Evolutionary conservation across 2,113 vertebrate species (phyloP).

Genomic region (Channa argus): DNA sequence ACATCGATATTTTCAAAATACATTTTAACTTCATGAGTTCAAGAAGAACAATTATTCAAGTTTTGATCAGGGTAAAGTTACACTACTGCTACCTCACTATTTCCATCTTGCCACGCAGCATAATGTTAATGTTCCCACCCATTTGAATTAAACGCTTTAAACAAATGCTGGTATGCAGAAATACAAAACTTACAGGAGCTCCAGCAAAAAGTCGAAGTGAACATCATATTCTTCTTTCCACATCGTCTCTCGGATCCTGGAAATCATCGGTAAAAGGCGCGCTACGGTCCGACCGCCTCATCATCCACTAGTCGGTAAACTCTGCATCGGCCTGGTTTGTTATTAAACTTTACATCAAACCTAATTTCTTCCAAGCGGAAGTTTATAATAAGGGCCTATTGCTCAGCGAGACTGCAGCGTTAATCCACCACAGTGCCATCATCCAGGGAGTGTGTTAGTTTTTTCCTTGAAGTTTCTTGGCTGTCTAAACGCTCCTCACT

Average conservation of each 20-base stretch:
- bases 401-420: neutral
- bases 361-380: constrained; percentile 18
- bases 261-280: constrained; percentile 60
- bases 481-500: constrained; percentile 16
- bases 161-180: neutral
- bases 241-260: constrained; percentile 72
- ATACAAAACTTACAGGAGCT: constrained; percentile 81
- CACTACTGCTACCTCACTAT: constrained; percentile 36
- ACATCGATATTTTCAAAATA: too few relatives aligned
- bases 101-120: constrained; percentile 68
- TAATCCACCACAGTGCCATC: constrained; percentile 31
- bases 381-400: constrained; percentile 12
- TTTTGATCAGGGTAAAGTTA: constrained; percentile 9
- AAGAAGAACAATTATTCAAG: neutral
- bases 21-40: too few relatives aligned
- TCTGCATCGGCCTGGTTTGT: constrained; percentile 52
- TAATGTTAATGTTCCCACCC: constrained; percentile 46
- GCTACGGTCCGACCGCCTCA: constrained; percentile 58
- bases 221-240: constrained; percentile 86
- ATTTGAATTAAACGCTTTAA: neutral
- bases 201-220: constrained; percentile 85
- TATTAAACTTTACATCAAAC: constrained; percentile 1
- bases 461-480: constrained; percentile 61
- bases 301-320: constrained; percentile 53
- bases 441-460: constrained; percentile 12